Percentiles rank a stretch among this genome's conserved stretches.
Conservation (phyloP, 2,113 vertebrate genomes). For the human region DNA sequence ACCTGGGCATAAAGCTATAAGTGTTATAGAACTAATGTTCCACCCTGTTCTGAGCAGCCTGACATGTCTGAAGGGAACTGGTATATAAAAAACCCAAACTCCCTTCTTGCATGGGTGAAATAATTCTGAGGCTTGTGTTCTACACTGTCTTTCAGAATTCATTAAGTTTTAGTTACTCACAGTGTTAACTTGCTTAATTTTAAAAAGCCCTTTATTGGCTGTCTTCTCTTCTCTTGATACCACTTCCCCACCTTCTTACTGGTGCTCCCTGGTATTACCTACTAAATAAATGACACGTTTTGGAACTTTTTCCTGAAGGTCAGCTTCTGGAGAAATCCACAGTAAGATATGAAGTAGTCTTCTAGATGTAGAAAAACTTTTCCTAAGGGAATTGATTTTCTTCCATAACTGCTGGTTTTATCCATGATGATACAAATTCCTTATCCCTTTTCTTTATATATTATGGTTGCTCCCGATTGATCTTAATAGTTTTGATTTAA, state of each 20-base stretch:
- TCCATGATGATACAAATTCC: not conserved
- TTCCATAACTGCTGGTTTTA: not conserved
- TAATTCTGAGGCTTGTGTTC: not conserved
- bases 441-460: not conserved
- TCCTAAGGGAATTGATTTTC: not conserved
- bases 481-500: not conserved
- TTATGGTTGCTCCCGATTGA: not conserved
- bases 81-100: not conserved
- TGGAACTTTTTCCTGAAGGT: not conserved
- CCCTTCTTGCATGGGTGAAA: not conserved
- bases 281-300: not conserved
- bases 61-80: not conserved
- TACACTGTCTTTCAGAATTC: not conserved
- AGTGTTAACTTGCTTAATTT: not conserved
- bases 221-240: not conserved
- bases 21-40: not conserved
- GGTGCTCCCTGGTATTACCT: not conserved
- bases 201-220: not conserved
- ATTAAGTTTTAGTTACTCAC: not conserved
- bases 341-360: not conserved
- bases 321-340: not conserved
- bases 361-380: not conserved
- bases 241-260: not conserved
- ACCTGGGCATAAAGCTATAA: not conserved
- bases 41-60: not conserved